Base-by-base conservation (phyloP, 1,140 invertebrate genomes). In the Drosophila arizonae region DNA sequence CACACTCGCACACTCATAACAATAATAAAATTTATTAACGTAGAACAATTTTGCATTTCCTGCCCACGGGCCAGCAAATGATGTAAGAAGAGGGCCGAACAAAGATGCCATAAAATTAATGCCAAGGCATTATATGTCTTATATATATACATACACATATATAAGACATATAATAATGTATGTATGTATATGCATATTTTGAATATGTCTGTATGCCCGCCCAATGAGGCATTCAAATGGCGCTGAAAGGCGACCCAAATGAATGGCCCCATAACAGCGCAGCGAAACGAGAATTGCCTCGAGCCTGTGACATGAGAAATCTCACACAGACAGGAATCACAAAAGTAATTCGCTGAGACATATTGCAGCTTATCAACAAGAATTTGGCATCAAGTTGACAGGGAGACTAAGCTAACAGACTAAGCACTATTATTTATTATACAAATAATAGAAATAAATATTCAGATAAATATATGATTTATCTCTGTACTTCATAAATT, bases 1-100 rank as follows among this genome's bases (percentile, higher is more conserved):
- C 30, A 73, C 30, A 30, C 39, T 55, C 60, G 62, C 52, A 79
- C 50, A 55, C 28, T 36, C 21, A 65, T 68, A 79, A 79, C 70
- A 87, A 78, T 86, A 76, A 87, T 86, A 72, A 57, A 87, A 82
- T 82, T 87, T 86, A 87, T 82, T 86, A 76, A 87, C 70, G 72
- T 51, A 51, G 62, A 75, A 76, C 62, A 75, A 63, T 78, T 76
- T 72, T 78, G 72, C 72, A 78, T 76, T 78, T 78, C 67, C 77
- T 64, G 66, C 57, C 68, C 63, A 66, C 17, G 30, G 66, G 68
- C 72, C 46, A 46, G 57, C 36, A 78, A 75, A 63, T 61, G 75
- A 36, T 56, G 79, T 55, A 67, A 73, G 69, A 70, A 80, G 72
- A 58, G 55, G 57, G 30, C 54, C 52, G 52, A 55, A 48, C 64